phyloP scores from a whole-genome alignment of 2,797 vertebrate species.

The Malurus splendens region DNA sequence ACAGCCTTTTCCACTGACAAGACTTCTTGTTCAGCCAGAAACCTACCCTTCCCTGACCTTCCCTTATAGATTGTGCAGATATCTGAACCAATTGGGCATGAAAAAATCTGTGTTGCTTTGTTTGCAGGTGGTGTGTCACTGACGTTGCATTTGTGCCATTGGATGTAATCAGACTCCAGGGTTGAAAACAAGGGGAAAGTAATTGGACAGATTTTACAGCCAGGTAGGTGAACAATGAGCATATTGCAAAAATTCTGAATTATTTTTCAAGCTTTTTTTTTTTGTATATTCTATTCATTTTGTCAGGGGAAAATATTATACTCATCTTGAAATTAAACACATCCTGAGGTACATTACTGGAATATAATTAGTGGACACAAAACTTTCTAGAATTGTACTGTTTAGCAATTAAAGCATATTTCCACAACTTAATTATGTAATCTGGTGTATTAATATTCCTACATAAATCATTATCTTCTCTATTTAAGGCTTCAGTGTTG shows the following conservation, averaged over 20 bases:
- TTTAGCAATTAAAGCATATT: background rate
- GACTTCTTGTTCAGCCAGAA: background rate
- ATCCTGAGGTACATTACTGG: background rate
- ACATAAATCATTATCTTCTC: background rate
- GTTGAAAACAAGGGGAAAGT: background rate
- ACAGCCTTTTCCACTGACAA: constrained; percentile 39
- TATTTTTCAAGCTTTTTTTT: background rate
- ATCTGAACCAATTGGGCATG: constrained; percentile 28
- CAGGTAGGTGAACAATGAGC: background rate
- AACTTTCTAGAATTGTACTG: background rate
- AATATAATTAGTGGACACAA: background rate
- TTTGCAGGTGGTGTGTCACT: background rate
- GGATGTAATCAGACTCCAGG: background rate
- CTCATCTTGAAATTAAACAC: background rate
- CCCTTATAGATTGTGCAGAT: constrained; percentile 43
- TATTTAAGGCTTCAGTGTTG: background rate
- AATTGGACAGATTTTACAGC: background rate
- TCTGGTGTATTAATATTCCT: background rate
- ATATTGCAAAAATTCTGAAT: background rate
- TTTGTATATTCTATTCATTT: background rate
- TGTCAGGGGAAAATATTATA: background rate
- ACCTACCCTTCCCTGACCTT: constrained; percentile 41
- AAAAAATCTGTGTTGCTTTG: background rate
- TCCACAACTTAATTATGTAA: background rate
- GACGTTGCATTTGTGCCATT: background rate